phyloP scores from a whole-genome alignment of 1,140 invertebrate genomes.

The Euborellia annulipes region DNA sequence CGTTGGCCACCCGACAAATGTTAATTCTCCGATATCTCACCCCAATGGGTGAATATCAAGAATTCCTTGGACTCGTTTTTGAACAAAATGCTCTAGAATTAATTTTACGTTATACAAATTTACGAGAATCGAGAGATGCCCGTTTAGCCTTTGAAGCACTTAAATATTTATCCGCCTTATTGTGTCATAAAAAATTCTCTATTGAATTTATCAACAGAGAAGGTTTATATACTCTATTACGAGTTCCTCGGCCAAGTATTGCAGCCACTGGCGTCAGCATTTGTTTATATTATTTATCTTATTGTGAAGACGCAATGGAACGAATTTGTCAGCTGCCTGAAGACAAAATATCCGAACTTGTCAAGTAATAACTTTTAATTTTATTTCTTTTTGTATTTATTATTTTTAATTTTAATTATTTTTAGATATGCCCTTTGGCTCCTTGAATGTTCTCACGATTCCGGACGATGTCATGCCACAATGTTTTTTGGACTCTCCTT shows the following conservation, averaged over 20 bases:
- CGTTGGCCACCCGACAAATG: constrained; percentile 72
- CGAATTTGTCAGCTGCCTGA: constrained; percentile 74
- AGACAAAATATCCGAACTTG: constrained; percentile 57
- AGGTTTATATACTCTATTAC: constrained; percentile 61
- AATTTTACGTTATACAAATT: constrained; percentile 80
- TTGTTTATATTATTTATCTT: constrained; percentile 90
- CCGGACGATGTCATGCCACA: constrained; percentile 85
- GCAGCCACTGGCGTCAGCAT: constrained; percentile 92
- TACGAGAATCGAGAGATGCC: constrained; percentile 74
- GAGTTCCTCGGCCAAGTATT: constrained; percentile 80
- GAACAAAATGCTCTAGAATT: constrained; percentile 80
- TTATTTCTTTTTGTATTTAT: constrained; percentile 1
- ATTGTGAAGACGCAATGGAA: constrained; percentile 96
- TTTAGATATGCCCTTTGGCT: constrained; percentile 81
- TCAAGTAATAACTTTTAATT: no score
- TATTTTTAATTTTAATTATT: constrained; percentile 12
- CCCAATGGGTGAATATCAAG: constrained; percentile 93
- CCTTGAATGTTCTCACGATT: constrained; percentile 89
- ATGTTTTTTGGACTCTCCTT: constrained; percentile 95
- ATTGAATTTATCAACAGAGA: constrained; percentile 81
- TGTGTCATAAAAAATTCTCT: constrained; percentile 96
- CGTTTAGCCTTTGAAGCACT: constrained; percentile 87
- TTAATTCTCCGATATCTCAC: constrained; percentile 84
- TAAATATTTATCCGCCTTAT: constrained; percentile 78
- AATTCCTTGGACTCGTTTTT: constrained; percentile 82